A percentile compares a stretch with the other conserved stretches of the same genome.
Evolutionary conservation across 2,113 vertebrate genomes (phyloP).

Genomic region (Tamias sibiricus): DNA sequence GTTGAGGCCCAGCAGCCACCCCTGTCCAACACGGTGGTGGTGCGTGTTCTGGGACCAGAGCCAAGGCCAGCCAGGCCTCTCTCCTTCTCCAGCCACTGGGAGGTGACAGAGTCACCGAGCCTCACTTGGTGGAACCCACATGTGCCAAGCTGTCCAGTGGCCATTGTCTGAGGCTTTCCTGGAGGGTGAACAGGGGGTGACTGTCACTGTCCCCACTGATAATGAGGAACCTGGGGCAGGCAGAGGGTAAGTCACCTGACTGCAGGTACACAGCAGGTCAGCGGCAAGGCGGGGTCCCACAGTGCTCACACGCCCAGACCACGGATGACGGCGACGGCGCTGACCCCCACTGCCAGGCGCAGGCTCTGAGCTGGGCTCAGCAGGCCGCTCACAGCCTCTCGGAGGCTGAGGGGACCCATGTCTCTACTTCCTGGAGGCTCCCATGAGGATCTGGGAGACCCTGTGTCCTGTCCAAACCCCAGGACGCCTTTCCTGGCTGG

Average conservation of each 20-base stretch:
- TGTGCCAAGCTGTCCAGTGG: neutral
- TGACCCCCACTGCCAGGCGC: too few species aligned
- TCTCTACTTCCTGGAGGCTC: too few species aligned
- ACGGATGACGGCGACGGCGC: too few species aligned
- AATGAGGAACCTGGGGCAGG: neutral
- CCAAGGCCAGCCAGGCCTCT: neutral
- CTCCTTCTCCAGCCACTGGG: neutral
- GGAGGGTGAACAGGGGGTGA: neutral
- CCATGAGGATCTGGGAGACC: too few species aligned
- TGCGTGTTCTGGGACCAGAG: neutral
- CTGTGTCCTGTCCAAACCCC: neutral
- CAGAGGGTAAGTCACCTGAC: neutral
- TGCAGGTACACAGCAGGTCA: neutral
- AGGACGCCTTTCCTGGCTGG: neutral
- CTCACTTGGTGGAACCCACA: neutral
- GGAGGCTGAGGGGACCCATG: too few species aligned
- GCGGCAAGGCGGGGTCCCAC: neutral
- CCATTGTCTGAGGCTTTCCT: neutral
- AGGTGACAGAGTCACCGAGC: neutral
- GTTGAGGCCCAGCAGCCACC: neutral
- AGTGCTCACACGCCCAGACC: too few species aligned
- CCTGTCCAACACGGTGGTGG: neutral
- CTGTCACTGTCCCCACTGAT: neutral
- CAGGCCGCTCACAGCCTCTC: too few species aligned
- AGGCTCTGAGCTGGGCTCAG: too few species aligned